Percentiles rank a stretch among this genome's conserved stretches.
Conservation (phyloP, 1,140 invertebrate species). For the Hypsibius dujardini region DNA sequence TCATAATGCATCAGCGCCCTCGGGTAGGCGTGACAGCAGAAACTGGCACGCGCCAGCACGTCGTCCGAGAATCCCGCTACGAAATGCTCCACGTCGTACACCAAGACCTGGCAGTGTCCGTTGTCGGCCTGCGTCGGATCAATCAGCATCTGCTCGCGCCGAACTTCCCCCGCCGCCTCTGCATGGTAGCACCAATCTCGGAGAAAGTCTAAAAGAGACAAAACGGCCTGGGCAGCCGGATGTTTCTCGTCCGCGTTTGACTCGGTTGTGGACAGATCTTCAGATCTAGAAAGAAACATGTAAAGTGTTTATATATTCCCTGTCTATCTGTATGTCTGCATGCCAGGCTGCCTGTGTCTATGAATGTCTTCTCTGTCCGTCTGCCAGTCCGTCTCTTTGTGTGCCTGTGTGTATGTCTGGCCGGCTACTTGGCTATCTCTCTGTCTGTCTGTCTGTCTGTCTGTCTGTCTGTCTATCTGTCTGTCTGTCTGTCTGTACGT, state of each 20-base stretch:
- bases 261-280: too few relatives aligned
- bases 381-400: too few relatives aligned
- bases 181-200: constrained; percentile 18
- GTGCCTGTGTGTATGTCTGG: too few relatives aligned
- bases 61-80: constrained; percentile 36
- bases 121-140: background rate
- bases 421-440: too few relatives aligned
- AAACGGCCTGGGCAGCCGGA: constrained; percentile 23
- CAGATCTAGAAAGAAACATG: too few relatives aligned
- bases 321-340: constrained; percentile 17
- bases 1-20: constrained; percentile 40
- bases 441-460: too few relatives aligned
- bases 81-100: constrained; percentile 32
- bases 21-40: constrained; percentile 38
- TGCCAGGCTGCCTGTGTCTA: constrained; percentile 33
- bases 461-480: too few relatives aligned
- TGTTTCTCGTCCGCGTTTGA: too few relatives aligned
- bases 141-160: constrained; percentile 21
- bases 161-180: constrained; percentile 26
- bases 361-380: constrained; percentile 32
- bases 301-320: constrained; percentile 19
- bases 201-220: constrained; percentile 22
- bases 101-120: constrained; percentile 25
- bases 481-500: too few relatives aligned
- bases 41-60: constrained; percentile 37